Conservation (phyloP, 2,797 vertebrate species). For the Pantherophis vulpinus region DNA sequence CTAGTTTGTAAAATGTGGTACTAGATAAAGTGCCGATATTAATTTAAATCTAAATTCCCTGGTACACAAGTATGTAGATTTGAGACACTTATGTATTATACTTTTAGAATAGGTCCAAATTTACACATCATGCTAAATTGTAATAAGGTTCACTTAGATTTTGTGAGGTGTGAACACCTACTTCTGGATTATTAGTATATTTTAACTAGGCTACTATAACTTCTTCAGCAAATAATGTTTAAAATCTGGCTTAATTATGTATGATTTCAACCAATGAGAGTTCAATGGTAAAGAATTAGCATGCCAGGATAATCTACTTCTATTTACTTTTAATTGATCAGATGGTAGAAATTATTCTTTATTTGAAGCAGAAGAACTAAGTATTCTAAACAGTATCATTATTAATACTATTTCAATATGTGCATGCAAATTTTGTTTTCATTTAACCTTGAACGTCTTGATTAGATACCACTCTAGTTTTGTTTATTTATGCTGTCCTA, state of each 20-base stretch:
- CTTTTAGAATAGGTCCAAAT: not conserved
- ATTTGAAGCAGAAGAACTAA: no score
- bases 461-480: not conserved
- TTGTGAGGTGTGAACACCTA: not conserved
- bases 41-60: not conserved
- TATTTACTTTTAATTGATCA: not conserved
- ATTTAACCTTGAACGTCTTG: not conserved
- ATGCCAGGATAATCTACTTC: not conserved
- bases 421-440: not conserved
- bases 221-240: not conserved
- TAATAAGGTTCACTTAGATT: not conserved
- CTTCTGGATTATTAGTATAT: not conserved
- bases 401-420: not conserved
- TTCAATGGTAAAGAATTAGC: not conserved
- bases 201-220: not conserved
- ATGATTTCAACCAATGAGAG: not conserved
- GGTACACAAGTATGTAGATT: not conserved
- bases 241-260: not conserved
- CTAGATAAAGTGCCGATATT: not conserved
- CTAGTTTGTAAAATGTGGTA: not conserved
- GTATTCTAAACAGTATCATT: not conserved
- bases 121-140: not conserved
- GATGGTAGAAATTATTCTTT: not conserved
- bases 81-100: not conserved
- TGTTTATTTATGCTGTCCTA: not conserved